These are phyloP conservation scores for Nymphalis io DNA, from an alignment of 1,140 invertebrate species.

Conservation along the genomic window DNA sequence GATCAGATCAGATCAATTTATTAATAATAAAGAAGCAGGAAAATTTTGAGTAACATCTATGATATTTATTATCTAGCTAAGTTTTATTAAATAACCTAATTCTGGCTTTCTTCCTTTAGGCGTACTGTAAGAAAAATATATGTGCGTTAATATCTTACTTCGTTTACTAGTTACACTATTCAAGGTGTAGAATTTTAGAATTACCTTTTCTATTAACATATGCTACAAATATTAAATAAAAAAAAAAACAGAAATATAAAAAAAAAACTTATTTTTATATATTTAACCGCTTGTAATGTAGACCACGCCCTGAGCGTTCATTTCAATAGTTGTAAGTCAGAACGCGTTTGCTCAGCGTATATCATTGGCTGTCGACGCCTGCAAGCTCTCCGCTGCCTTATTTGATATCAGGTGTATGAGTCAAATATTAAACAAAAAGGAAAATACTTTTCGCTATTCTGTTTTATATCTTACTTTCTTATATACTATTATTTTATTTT, in stretches of 20 bases:
- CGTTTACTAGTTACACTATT: too few relatives aligned
- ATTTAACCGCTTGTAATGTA: constrained; percentile 37
- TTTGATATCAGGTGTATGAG: constrained; percentile 49
- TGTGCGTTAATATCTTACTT: too few relatives aligned
- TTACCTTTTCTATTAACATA: not conserved
- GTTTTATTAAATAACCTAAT: too few relatives aligned
- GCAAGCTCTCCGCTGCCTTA: constrained; percentile 55
- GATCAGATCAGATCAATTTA: too few relatives aligned
- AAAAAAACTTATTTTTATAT: not conserved
- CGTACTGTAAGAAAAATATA: too few relatives aligned
- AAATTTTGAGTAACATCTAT: too few relatives aligned
- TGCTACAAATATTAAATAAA: not conserved
- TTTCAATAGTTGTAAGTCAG: constrained; percentile 71
- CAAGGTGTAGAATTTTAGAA: too few relatives aligned
- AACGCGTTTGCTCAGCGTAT: constrained; percentile 72
- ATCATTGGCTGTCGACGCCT: constrained; percentile 73
- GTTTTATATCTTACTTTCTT: constrained; percentile 29
- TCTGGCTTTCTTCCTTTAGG: too few relatives aligned
- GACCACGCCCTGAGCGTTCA: constrained; percentile 43
- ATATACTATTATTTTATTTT: not conserved
- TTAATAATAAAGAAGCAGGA: too few relatives aligned
- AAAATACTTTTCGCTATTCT: constrained; percentile 34
- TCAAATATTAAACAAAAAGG: constrained; percentile 44
- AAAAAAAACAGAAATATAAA: too few relatives aligned
- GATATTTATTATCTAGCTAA: too few relatives aligned